Evolutionary conservation across 2,888 invertebrate genomes (phyloP).

Genomic region (Aleiodes alternator): DNA sequence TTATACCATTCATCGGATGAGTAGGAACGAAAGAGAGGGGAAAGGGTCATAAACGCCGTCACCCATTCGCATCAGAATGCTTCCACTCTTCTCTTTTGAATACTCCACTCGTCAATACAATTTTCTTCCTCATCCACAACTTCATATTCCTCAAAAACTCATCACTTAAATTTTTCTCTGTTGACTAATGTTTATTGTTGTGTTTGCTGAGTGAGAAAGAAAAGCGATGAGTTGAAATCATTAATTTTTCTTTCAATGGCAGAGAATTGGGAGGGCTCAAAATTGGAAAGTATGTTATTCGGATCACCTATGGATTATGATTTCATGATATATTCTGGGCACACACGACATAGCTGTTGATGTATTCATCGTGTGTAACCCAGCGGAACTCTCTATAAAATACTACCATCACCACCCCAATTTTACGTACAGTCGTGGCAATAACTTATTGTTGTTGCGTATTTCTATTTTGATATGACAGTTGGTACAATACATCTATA

Average conservation of each 20-base stretch:
- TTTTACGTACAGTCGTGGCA: conserved; percentile 59
- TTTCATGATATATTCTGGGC: conserved; percentile 70
- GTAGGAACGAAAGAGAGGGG: conserved; percentile 66
- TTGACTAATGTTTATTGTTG: conserved; percentile 1
- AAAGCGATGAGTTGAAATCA: neutral
- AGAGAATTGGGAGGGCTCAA: neutral
- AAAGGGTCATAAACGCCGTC: conserved; percentile 71
- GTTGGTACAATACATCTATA: conserved; percentile 8
- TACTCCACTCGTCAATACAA: conserved; percentile 74
- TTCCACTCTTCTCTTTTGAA: conserved; percentile 63
- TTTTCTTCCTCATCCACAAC: conserved; percentile 48
- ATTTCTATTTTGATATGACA: conserved; percentile 48
- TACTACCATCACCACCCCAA: conserved; percentile 69
- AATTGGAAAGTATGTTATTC: conserved; percentile 10
- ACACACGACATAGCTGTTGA: conserved; percentile 68
- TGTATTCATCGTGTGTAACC: conserved; percentile 74
- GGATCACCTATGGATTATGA: conserved; percentile 46
- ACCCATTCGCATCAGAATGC: conserved; percentile 53
- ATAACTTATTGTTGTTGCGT: conserved; percentile 75
- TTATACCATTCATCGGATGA: conserved; percentile 74
- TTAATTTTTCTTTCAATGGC: neutral
- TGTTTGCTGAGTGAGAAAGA: neutral
- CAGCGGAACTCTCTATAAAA: conserved; percentile 73
- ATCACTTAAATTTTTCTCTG: neutral
- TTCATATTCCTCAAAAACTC: neutral